These are phyloP conservation scores for Clanis bilineata DNA, from an alignment of 2,888 invertebrate species.

Conservation along the genomic window DNA sequence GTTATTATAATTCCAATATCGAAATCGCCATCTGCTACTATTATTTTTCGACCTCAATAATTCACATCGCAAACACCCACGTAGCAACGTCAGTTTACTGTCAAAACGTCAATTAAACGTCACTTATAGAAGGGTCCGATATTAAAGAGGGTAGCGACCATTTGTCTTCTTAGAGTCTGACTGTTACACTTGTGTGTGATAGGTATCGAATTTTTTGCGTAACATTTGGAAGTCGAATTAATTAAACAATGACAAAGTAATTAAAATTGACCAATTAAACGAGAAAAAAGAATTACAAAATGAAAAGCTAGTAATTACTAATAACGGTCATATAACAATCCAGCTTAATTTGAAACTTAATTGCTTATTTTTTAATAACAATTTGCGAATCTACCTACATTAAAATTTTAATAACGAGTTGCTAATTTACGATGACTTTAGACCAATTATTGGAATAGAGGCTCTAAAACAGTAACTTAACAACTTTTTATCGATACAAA, in stretches of 20 bases:
- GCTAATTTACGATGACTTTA: too few species aligned
- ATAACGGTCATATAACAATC: too few species aligned
- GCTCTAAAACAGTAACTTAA: not conserved
- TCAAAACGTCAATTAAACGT: conserved; percentile 9
- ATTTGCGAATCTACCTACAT: too few species aligned
- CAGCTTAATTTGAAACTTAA: too few species aligned
- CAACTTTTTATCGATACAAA: too few species aligned
- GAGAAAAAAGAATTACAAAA: too few species aligned
- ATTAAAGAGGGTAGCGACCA: conserved; percentile 10
- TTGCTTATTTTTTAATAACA: too few species aligned
- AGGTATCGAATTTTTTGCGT: not conserved
- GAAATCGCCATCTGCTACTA: not conserved
- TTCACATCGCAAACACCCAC: conserved; percentile 4
- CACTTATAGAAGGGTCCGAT: conserved; percentile 3
- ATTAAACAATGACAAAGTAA: not conserved
- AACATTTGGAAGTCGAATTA: not conserved
- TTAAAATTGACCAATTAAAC: not conserved
- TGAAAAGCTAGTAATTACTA: too few species aligned
- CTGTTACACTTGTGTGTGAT: conserved; percentile 5
- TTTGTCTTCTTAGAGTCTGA: conserved; percentile 3
- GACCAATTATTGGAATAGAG: not conserved
- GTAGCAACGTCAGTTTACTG: not conserved
- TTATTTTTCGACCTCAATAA: not conserved
- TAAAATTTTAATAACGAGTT: too few species aligned
- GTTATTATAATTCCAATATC: not conserved